Evolutionary conservation across 2,888 invertebrate species (phyloP).

Genomic region (Helobdella robusta): DNA sequence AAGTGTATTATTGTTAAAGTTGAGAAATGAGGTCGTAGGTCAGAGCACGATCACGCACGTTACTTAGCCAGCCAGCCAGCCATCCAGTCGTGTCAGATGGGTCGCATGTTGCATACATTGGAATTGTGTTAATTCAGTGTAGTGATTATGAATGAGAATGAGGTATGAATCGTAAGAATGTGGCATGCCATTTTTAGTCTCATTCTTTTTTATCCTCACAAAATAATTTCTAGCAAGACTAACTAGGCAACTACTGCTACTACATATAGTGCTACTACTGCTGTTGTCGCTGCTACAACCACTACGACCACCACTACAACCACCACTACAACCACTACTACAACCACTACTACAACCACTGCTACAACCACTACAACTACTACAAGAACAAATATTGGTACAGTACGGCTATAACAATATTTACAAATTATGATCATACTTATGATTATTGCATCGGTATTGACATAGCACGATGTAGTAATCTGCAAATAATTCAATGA

Average conservation of each 20-base stretch:
- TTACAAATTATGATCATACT: constrained; percentile 5
- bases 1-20: neutral
- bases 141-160: no score
- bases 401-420: constrained; percentile 2
- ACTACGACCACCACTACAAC: neutral
- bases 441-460: neutral
- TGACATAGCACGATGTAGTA: no score
- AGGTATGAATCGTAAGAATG: no score
- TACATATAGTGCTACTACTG: neutral
- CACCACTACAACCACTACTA: constrained; percentile 1
- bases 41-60: neutral
- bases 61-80: no score
- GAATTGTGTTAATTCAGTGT: no score
- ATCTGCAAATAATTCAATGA: no score
- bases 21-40: neutral
- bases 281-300: neutral
- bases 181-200: no score
- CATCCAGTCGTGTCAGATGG: no score
- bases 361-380: neutral
- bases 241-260: neutral
- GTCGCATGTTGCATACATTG: no score
- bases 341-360: constrained; percentile 1
- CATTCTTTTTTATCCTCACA: no score
- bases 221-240: neutral
- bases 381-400: constrained; percentile 8